Evolutionary conservation across 92 coral and sea anemone genomes (phyloP).

Genomic region (Muricea muricata): DNA sequence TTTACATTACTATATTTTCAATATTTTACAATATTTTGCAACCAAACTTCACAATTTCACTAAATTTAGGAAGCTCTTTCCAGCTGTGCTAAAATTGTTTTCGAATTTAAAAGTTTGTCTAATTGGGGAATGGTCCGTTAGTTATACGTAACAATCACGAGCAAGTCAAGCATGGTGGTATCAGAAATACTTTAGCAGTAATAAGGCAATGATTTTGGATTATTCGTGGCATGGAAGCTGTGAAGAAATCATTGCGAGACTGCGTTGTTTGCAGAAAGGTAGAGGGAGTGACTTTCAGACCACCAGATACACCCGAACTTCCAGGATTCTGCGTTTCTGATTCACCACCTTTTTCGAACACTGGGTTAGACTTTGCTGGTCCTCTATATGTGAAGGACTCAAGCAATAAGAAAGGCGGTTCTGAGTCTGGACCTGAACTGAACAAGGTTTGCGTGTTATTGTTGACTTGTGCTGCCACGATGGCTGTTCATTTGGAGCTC

Average conservation of each 20-base stretch:
- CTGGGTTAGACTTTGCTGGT: slow-evolving; percentile 55
- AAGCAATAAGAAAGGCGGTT: neutral
- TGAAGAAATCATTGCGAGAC: slow-evolving; percentile 38
- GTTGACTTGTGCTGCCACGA: slow-evolving; percentile 11
- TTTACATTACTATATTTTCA: too few species aligned
- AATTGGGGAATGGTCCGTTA: too few species aligned
- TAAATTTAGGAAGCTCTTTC: too few species aligned
- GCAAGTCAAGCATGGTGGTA: slow-evolving; percentile 3
- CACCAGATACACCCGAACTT: slow-evolving; percentile 44
- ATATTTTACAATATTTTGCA: too few species aligned
- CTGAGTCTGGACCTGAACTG: neutral
- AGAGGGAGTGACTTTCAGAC: slow-evolving; percentile 47
- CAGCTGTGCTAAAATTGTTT: too few species aligned
- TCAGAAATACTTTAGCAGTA: slow-evolving; percentile 46
- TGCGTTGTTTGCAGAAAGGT: slow-evolving; percentile 49
- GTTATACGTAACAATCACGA: slow-evolving; percentile 55
- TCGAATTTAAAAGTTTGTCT: too few species aligned
- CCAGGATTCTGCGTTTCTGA: slow-evolving; percentile 47
- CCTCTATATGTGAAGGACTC: slow-evolving; percentile 44
- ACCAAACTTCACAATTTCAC: too few species aligned
- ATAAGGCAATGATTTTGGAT: slow-evolving; percentile 56
- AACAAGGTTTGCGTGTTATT: neutral
- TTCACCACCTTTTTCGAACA: slow-evolving; percentile 38
- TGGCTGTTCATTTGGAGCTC: slow-evolving; percentile 23
- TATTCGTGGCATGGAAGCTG: slow-evolving; percentile 44